Evolutionary conservation across 2,797 vertebrate species (phyloP), one percentile per base, ranked within the genome.

Genomic region (Sardinella longiceps): DNA sequence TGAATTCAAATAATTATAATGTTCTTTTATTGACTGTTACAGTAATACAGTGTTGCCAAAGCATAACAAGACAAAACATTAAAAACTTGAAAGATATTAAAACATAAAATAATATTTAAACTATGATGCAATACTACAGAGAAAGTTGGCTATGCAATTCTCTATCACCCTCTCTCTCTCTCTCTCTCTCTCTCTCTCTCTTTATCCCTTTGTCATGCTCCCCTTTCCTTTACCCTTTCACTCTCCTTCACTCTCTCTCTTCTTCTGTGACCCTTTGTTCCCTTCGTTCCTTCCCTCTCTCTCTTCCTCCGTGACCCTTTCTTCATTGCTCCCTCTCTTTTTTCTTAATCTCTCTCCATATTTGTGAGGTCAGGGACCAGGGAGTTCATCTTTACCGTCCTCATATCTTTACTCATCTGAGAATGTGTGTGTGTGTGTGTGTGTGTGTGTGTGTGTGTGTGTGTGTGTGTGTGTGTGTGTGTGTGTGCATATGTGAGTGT

Each of bases 401-500:
- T 53, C 51, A 53, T 4, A 20, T 53, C 48, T 50, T 15, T 15
- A 20, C 51, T 53, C 6, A 53, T 53, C 18, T 53, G 51, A 18
- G 18, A 53, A 2, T 53, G 51, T 53, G 51, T 53, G 51, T 23
- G 20, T 53, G 51, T 53, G 51, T 20, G 51, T 23, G 15, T 51
- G 50, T 51, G 50, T 15, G 15, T 20, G 50, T 20, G 14, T 15
- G 51, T 53, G 51, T 53, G 51, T 53, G 46, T 46, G 46, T 46
- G 46, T 46, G 46, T 46, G n/a, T 12, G 23, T 39, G 11, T 33
- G 48, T 82, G 33, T 25, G 81, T 60, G 81, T 14, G 30, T 82
- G 80, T 81, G 80, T 81, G 80, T 51, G 45, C 28, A 48, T 53
- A 48, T 81, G 80, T 81, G 50, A 58, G 51, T 58, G 51, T 66